Percentiles rank a stretch among this genome's conserved stretches.
phyloP scores from a whole-genome alignment of 2,888 invertebrate species.

The Leucophenga montana region DNA sequence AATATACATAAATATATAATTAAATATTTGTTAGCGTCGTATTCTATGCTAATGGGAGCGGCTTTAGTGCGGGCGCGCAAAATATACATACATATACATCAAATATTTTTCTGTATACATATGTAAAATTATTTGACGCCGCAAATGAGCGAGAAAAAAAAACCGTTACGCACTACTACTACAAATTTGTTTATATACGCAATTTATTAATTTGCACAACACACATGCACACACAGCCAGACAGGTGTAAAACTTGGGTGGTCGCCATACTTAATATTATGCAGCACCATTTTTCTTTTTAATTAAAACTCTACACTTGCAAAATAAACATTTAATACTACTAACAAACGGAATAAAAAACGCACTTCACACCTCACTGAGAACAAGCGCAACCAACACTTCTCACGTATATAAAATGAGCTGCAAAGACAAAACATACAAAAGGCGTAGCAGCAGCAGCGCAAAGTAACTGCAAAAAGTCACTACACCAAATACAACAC shows the following conservation, averaged over 20 bases:
- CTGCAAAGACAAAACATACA: background rate
- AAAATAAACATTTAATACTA: background rate
- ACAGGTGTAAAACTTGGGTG: too few species aligned
- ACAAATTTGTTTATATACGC: constrained; percentile 55
- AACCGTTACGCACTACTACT: constrained; percentile 22
- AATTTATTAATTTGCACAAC: constrained; percentile 37
- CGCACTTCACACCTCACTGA: background rate
- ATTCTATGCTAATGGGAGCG: background rate
- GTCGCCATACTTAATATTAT: background rate
- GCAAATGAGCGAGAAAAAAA: background rate
- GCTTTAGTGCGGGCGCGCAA: background rate
- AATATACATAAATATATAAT: background rate
- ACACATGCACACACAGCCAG: constrained; percentile 33
- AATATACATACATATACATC: constrained; percentile 2
- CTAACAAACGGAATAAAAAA: background rate
- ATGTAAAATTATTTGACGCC: constrained; percentile 11
- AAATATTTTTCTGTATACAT: too few species aligned
- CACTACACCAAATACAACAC: background rate
- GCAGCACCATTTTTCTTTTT: background rate
- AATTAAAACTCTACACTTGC: background rate
- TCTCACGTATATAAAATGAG: background rate
- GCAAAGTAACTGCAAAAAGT: too few species aligned
- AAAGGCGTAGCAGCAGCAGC: too few species aligned
- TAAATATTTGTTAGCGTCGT: background rate
- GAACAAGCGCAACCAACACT: background rate